Evolutionary conservation across 2,797 vertebrate genomes (phyloP), one percentile per base, ranked within the genome.

Genomic region (Cyprinodon diabolis): DNA sequence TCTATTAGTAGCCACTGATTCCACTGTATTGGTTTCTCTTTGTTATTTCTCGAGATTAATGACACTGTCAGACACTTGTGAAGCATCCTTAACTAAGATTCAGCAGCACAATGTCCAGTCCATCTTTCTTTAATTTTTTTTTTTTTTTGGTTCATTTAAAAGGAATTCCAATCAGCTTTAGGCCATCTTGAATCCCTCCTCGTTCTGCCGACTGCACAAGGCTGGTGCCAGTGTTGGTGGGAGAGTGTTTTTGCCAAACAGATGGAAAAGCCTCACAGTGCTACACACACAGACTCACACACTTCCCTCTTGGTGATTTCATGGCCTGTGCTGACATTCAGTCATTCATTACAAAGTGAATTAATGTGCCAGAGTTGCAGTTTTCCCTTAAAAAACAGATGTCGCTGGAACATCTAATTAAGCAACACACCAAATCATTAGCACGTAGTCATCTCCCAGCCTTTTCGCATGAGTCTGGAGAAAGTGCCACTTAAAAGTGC

Each of bases 61-160:
- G 90, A 90, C 85, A 86, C 87, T 92, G 89, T 91, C 91, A 91
- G 77, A 82, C 80, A 88, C 90, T 91, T 79, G 86, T 92, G 91
- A 93, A 91, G 87, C 86, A 72, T 91, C 89, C 91, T 91, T 93
- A 93, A 94, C 92, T 92, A 92, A 92, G 91, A 93, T 94, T 93
- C 91, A 93, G 92, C 88, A 7, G 87, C 85, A 78, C 90, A 91
- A 93, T 92, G 92, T 94, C 91, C 90, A 90, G 90, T 94, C 92
- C 90, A 90, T 92, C 90, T 92, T 91, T 91, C 85, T 91, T 93
- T 89, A 89, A 87, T 90, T 90, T 87, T 76, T 88, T 86, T 76
- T 88, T 86, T 84, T 45, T 82, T 30, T 30, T 30, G 30, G 82
- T 80, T 84, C 86, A 83, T 91, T 91, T 88, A 85, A 87, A 90